These are phyloP conservation scores for Blastobasis adustella DNA, from an alignment of 2,888 invertebrate species.

Conservation along the genomic window DNA sequence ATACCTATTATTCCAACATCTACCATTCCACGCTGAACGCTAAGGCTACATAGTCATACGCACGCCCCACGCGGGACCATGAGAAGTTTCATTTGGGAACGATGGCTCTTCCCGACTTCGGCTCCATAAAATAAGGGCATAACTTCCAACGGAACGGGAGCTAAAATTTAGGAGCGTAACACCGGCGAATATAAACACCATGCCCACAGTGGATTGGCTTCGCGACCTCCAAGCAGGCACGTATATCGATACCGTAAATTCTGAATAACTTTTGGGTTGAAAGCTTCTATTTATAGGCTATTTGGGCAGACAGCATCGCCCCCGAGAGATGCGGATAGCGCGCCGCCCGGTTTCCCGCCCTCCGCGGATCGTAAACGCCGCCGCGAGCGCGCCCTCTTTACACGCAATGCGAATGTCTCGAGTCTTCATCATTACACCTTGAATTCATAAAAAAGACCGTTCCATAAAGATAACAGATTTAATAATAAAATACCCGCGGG, in stretches of 20 bases:
- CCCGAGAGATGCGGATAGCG: slow-evolving; percentile 21
- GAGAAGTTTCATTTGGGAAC: too few species aligned
- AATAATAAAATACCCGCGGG: slow-evolving; percentile 8
- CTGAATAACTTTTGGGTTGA: slow-evolving; percentile 34
- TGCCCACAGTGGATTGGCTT: slow-evolving; percentile 3
- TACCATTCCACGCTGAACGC: too few species aligned
- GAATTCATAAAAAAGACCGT: slow-evolving; percentile 17
- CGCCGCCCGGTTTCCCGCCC: slow-evolving; percentile 13
- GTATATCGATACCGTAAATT: slow-evolving; percentile 24
- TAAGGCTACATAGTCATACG: too few species aligned
- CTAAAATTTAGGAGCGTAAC: too few species aligned
- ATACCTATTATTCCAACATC: too few species aligned
- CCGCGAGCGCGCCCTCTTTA: slow-evolving; percentile 15
- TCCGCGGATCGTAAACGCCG: slow-evolving; percentile 17
- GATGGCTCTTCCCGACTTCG: too few species aligned
- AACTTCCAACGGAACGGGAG: too few species aligned
- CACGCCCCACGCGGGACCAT: too few species aligned
- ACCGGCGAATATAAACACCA: too few species aligned
- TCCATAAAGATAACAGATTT: slow-evolving; percentile 17
- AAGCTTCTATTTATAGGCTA: slow-evolving; percentile 40
- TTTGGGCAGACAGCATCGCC: slow-evolving; percentile 19
- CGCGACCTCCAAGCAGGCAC: slow-evolving; percentile 6
- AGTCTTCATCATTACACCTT: slow-evolving; percentile 16
- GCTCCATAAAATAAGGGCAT: too few species aligned
- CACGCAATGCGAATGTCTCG: slow-evolving; percentile 15